Percentiles rank a stretch among this genome's conserved stretches.
These are phyloP conservation scores for Parazoanthus swiftii DNA, from an alignment of 92 coral and sea anemone species.

Conservation along the genomic window DNA sequence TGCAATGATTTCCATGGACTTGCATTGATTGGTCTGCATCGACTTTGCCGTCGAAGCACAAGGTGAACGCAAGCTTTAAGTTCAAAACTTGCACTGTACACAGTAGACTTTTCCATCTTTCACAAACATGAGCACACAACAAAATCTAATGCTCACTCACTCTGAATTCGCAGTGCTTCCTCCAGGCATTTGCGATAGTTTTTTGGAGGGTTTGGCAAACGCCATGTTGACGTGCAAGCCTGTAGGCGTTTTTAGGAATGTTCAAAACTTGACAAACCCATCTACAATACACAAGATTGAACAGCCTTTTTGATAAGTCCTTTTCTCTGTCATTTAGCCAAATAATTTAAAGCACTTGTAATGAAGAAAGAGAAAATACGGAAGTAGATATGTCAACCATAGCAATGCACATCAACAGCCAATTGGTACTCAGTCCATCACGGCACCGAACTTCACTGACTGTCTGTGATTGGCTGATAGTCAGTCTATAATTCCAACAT, in stretches of 20 bases:
- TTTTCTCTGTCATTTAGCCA: not conserved
- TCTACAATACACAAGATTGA: not conserved
- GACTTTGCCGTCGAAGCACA: too few relatives aligned
- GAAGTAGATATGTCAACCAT: not conserved
- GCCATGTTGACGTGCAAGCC: constrained; percentile 1
- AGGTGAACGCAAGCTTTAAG: too few relatives aligned
- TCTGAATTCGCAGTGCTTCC: constrained; percentile 4
- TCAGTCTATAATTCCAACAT: not conserved
- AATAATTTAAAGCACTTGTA: not conserved
- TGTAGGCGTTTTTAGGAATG: not conserved
- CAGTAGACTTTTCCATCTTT: not conserved
- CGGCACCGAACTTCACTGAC: not conserved
- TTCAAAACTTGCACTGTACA: too few relatives aligned
- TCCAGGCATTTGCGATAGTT: not conserved
- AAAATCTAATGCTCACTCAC: not conserved
- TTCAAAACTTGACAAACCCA: not conserved
- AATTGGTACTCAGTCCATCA: not conserved
- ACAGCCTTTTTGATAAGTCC: not conserved
- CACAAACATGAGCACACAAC: not conserved
- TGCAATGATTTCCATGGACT: too few relatives aligned
- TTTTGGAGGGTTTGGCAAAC: not conserved
- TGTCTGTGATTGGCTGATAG: not conserved
- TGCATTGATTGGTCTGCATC: too few relatives aligned
- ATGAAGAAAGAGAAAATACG: not conserved
- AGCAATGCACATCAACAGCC: not conserved